Percentiles rank a stretch among this genome's conserved stretches.
Evolutionary conservation across 2,113 vertebrate species (phyloP).

Genomic region (Neoarius graeffei): DNA sequence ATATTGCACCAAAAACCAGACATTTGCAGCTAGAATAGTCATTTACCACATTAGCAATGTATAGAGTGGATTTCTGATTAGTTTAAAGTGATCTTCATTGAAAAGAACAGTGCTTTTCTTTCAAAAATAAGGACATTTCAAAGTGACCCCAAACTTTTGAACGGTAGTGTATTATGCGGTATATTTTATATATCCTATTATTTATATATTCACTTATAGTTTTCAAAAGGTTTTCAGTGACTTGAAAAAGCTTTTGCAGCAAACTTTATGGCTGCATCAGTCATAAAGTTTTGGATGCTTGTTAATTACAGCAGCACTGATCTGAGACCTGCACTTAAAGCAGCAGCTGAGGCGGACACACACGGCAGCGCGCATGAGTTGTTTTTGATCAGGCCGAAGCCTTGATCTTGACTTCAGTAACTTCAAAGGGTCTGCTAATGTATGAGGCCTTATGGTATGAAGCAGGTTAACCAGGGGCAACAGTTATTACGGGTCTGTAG

Average conservation of each 20-base stretch:
- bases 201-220: background rate
- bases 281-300: constrained; percentile 19
- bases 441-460: constrained; percentile 45
- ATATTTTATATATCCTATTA: background rate
- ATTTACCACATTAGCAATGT: too few relatives aligned
- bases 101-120: too few relatives aligned
- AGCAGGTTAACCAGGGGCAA: constrained; percentile 45
- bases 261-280: background rate
- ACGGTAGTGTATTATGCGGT: background rate
- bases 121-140: too few relatives aligned
- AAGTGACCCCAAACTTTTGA: too few relatives aligned
- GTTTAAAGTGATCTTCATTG: too few relatives aligned
- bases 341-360: constrained; percentile 23
- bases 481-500: constrained; percentile 38
- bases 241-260: background rate
- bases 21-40: too few relatives aligned
- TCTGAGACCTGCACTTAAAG: constrained; percentile 39
- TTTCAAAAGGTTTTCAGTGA: background rate
- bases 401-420: constrained; percentile 53
- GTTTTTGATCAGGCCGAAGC: constrained; percentile 53
- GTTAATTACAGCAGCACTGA: constrained; percentile 32
- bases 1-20: too few relatives aligned
- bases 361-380: constrained; percentile 23
- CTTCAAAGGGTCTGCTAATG: constrained; percentile 54
- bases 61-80: too few relatives aligned